phyloP scores from a whole-genome alignment of 2,113 vertebrate genomes.

The Pelmatolapia mariae region DNA sequence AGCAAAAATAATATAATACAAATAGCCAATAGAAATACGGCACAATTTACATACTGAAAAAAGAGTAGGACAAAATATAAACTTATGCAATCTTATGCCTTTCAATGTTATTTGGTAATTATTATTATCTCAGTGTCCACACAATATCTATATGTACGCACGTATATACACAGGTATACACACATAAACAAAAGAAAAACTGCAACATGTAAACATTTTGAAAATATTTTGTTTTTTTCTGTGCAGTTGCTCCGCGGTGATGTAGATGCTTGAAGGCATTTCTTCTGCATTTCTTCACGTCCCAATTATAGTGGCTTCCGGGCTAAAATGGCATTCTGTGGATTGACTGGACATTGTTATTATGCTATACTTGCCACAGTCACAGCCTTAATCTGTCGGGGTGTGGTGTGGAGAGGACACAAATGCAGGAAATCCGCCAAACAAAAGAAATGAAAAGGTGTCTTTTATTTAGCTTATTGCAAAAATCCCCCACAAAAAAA shows the following conservation, averaged over 20 bases:
- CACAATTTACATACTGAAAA: neutral
- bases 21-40: neutral
- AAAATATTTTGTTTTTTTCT: neutral
- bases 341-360: neutral
- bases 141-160: neutral
- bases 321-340: neutral
- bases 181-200: neutral
- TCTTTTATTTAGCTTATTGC: neutral
- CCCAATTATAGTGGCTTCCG: neutral
- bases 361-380: neutral
- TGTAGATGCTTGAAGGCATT: neutral
- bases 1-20: neutral
- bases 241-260: neutral
- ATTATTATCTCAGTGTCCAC: neutral
- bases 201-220: neutral
- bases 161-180: neutral
- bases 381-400: neutral
- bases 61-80: neutral
- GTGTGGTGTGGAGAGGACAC: neutral
- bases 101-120: neutral
- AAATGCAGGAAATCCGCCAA: rapidly evolving
- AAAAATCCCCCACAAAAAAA: neutral
- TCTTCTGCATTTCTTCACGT: neutral
- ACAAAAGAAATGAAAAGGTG: neutral
- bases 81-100: neutral